Percentiles rank a stretch among this genome's conserved stretches.
Conservation (phyloP, 1,140 invertebrate species). For the Hesperophylax magnus region DNA sequence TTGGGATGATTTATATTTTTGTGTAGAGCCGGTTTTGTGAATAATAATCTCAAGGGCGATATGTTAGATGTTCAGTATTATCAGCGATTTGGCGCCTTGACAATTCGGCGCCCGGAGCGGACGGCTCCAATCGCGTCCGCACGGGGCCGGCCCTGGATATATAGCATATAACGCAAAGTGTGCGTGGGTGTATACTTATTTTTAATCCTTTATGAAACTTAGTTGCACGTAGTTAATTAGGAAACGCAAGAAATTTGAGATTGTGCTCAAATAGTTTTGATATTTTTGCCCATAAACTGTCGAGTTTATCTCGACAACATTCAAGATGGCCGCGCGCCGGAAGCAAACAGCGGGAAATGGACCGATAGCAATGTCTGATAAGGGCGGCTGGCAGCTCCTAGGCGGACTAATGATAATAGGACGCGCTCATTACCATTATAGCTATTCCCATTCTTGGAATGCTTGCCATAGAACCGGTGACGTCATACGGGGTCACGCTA, state of each 20-base stretch:
- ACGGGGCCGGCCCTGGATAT: no score
- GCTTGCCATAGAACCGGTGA: no score
- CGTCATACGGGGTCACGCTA: no score
- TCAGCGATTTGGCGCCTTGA: no score
- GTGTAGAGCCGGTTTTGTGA: no score
- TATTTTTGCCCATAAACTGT: neutral
- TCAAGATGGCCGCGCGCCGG: slow-evolving; percentile 8
- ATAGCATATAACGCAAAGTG: no score
- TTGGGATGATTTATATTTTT: no score
- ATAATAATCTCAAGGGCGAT: no score
- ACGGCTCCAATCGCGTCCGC: no score
- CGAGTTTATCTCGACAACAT: neutral
- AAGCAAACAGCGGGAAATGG: slow-evolving; percentile 10
- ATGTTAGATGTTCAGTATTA: no score
- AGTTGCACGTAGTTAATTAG: no score
- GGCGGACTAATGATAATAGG: slow-evolving; percentile 2
- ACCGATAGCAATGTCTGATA: neutral
- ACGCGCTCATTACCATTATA: neutral
- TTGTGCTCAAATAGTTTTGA: neutral
- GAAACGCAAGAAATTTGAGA: neutral
- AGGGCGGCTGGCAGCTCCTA: slow-evolving; percentile 3
- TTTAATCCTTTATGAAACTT: neutral
- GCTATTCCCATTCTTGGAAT: neutral
- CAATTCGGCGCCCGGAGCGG: no score
- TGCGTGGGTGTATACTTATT: neutral